Percentiles rank a stretch among this genome's conserved stretches.
These are phyloP conservation scores for Cettia cetti DNA, from an alignment of 2,113 vertebrate species.

Conservation along the genomic window DNA sequence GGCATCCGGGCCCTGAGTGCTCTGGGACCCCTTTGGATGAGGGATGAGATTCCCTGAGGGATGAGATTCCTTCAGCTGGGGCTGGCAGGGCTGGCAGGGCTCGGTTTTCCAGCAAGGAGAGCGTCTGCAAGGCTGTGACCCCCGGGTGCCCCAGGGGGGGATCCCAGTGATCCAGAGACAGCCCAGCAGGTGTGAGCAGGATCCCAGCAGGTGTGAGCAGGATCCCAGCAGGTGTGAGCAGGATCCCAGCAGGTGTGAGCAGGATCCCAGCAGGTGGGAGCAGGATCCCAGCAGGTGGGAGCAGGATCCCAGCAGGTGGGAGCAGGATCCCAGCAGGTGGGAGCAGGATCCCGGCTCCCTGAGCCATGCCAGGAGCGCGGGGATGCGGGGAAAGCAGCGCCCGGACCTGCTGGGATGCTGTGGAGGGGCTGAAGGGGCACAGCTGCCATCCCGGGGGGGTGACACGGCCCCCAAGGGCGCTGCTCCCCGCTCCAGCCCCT, in stretches of 20 bases:
- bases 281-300: accelerated
- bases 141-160: not conserved
- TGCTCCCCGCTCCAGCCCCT: not conserved
- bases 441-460: not conserved
- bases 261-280: accelerated
- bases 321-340: accelerated
- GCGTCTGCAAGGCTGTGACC: not conserved
- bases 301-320: accelerated
- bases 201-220: no score
- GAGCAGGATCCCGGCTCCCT: accelerated
- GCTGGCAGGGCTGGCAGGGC: accelerated
- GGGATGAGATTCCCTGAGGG: not conserved
- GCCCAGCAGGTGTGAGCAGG: accelerated
- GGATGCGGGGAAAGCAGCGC: not conserved
- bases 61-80: accelerated
- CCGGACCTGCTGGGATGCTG: not conserved
- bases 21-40: not conserved
- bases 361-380: not conserved
- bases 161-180: not conserved
- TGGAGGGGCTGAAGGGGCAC: not conserved
- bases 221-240: accelerated
- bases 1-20: not conserved
- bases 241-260: not conserved
- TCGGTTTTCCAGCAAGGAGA: not conserved
- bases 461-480: accelerated